Evolutionary conservation across 2,113 vertebrate genomes (phyloP).

Genomic region (Actenoides hombroni): DNA sequence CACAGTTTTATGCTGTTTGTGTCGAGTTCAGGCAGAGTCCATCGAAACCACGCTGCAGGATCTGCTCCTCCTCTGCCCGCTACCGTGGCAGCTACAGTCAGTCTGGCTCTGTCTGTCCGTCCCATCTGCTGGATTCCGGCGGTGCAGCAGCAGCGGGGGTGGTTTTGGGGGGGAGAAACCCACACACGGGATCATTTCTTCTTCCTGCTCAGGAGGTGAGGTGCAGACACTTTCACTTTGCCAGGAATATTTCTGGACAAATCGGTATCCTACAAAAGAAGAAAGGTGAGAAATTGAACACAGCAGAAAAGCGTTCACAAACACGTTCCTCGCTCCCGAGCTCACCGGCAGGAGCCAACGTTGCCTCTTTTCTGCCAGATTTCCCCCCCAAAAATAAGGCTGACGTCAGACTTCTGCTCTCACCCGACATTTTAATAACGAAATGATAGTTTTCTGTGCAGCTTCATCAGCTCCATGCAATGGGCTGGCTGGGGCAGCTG

Average conservation of each 20-base stretch:
- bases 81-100: rapidly evolving
- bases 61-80: neutral
- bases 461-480: neutral
- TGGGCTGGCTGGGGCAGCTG: neutral
- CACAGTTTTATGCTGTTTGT: neutral
- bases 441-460: neutral
- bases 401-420: neutral
- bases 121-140: neutral
- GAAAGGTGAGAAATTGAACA: neutral
- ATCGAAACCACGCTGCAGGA: rapidly evolving
- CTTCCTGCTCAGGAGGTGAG: constrained; percentile 88
- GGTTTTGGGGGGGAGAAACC: rapidly evolving
- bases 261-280: constrained; percentile 85
- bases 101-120: rapidly evolving
- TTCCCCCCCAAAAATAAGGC: rapidly evolving
- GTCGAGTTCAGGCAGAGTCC: neutral
- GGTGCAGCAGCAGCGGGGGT: neutral
- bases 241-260: constrained; percentile 95
- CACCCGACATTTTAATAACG: rapidly evolving
- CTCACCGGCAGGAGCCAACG: rapidly evolving
- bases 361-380: neutral
- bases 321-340: neutral
- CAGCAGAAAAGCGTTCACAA: rapidly evolving
- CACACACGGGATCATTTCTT: constrained; percentile 80
- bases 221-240: constrained; percentile 97